These are phyloP conservation scores for Heterotis niloticus DNA, from an alignment of 2,113 vertebrate genomes.

Conservation along the genomic window DNA sequence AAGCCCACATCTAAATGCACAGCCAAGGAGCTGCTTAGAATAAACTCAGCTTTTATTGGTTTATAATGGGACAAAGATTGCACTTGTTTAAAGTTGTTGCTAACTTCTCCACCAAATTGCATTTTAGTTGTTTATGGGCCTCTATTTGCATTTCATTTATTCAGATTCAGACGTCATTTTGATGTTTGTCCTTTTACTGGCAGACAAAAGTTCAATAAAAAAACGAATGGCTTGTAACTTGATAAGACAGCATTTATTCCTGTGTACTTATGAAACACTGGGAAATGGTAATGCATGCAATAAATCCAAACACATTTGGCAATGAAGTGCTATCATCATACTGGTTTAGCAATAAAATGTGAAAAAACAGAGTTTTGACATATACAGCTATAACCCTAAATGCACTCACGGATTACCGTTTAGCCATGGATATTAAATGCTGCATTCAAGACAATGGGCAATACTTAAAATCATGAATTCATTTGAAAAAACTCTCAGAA, in stretches of 20 bases:
- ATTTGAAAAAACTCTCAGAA: background rate
- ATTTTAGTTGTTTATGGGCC: background rate
- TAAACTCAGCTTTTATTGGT: too few relatives aligned
- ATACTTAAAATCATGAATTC: slow-evolving; percentile 2
- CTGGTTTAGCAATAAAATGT: background rate
- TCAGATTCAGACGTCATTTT: background rate
- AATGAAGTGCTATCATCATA: background rate
- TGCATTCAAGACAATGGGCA: background rate
- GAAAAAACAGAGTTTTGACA: background rate
- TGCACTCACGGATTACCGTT: background rate
- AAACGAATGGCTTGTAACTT: background rate
- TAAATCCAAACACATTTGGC: background rate
- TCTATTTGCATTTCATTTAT: background rate
- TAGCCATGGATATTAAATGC: background rate
- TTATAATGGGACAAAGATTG: too few relatives aligned
- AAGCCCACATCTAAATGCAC: too few relatives aligned
- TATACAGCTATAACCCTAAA: background rate
- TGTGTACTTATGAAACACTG: background rate
- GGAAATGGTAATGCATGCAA: background rate
- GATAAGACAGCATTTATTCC: background rate
- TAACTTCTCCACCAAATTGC: background rate
- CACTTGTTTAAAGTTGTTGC: too few relatives aligned
- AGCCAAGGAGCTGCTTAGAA: too few relatives aligned
- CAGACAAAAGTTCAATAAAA: background rate
- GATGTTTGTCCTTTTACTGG: too few relatives aligned